Percentiles rank a stretch among this genome's conserved stretches.
phyloP scores from a whole-genome alignment of 2,888 invertebrate species.

The Gryllus longicercus region DNA sequence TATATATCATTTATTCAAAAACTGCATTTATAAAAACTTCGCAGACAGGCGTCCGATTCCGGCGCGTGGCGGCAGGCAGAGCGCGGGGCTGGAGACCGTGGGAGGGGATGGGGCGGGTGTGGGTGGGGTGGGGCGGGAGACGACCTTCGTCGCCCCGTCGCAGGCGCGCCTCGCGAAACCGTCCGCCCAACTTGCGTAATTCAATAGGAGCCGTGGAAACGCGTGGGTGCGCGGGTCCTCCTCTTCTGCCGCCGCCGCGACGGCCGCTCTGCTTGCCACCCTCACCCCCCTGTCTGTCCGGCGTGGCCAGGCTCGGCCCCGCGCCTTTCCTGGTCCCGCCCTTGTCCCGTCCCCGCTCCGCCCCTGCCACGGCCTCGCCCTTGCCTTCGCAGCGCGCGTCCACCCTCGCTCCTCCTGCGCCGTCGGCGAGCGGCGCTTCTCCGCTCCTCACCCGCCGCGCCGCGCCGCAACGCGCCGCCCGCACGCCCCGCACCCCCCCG shows the following conservation, averaged over 20 bases:
- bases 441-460: background rate
- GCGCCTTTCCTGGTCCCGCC: background rate
- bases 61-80: background rate
- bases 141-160: background rate
- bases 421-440: background rate
- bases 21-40: too few species aligned
- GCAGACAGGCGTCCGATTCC: too few species aligned
- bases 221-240: background rate
- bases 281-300: background rate
- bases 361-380: background rate
- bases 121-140: background rate
- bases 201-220: background rate
- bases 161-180: background rate
- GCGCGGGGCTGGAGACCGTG: background rate
- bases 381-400: too few species aligned
- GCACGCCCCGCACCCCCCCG: background rate
- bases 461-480: too few species aligned
- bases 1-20: too few species aligned
- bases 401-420: background rate
- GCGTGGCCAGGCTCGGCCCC: background rate
- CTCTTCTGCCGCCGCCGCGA: background rate
- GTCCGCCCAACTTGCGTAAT: conserved; percentile 9
- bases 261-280: background rate
- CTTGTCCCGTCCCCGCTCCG: background rate
- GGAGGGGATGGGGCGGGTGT: too few species aligned